A percentile compares a stretch with the other conserved stretches of the same genome.
Evolutionary conservation across 2,113 vertebrate genomes (phyloP).

Genomic region (Phylloscopus trochilus): DNA sequence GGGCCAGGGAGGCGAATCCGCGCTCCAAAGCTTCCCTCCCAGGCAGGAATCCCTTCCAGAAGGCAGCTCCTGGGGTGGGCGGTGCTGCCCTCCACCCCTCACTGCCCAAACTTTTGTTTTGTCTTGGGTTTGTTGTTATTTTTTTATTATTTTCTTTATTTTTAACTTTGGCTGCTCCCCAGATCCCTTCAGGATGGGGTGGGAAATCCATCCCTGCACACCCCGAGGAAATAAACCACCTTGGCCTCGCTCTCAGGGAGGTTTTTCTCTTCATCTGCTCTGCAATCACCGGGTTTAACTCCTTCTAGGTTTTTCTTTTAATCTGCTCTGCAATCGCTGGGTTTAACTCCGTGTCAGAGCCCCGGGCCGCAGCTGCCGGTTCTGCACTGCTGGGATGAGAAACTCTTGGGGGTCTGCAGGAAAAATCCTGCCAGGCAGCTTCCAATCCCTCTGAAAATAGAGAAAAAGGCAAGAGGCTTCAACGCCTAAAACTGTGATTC

Average conservation of each 20-base stretch:
- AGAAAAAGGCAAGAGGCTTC: not conserved
- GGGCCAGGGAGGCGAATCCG: accelerated
- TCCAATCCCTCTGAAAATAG: not conserved
- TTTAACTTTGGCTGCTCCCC: too few species aligned
- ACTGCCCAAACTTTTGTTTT: too few species aligned
- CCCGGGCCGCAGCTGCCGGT: accelerated
- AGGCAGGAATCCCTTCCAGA: accelerated
- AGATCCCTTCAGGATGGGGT: not conserved
- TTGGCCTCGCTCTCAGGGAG: not conserved
- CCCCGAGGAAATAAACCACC: not conserved
- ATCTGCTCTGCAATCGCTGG: not conserved
- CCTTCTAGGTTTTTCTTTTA: not conserved
- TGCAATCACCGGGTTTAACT: not conserved
- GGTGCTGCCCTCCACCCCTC: not conserved
- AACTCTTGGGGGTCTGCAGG: not conserved
- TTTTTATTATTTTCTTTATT: too few species aligned
- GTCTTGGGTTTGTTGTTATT: too few species aligned
- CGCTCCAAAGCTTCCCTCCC: accelerated
- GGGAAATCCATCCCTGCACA: accelerated
- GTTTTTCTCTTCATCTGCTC: not conserved
- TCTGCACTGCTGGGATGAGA: not conserved
- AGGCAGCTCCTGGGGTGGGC: accelerated
- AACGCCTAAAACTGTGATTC: not conserved
- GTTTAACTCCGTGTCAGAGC: not conserved
- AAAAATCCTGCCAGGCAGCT: not conserved